phyloP scores from a whole-genome alignment of 1,140 invertebrate species.

The Mylabris phalerata region DNA sequence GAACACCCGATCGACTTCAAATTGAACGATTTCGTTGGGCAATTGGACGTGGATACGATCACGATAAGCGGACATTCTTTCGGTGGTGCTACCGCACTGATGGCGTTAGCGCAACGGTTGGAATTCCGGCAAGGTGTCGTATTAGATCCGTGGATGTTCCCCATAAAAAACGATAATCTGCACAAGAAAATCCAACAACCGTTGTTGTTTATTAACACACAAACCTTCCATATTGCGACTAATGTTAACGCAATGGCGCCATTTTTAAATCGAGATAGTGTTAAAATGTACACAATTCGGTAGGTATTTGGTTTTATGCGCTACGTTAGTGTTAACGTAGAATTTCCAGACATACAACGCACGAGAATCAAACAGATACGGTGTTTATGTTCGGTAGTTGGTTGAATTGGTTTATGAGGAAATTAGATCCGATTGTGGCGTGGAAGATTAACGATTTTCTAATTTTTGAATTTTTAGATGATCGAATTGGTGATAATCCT shows the following conservation, averaged over 20 bases:
- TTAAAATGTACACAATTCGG: slow-evolving; percentile 47
- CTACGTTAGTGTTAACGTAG: background rate
- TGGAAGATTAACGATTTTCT: slow-evolving; percentile 43
- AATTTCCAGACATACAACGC: slow-evolving; percentile 43
- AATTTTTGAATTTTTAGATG: slow-evolving; percentile 39
- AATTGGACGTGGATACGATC: slow-evolving; percentile 49
- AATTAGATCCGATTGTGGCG: slow-evolving; percentile 39
- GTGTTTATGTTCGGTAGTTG: slow-evolving; percentile 42
- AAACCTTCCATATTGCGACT: slow-evolving; percentile 57
- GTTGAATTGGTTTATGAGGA: slow-evolving; percentile 46
- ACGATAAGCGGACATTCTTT: slow-evolving; percentile 61
- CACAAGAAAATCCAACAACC: slow-evolving; percentile 48
- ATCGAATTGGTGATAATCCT: slow-evolving; percentile 24
- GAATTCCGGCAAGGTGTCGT: slow-evolving; percentile 53
- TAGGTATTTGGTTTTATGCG: slow-evolving; percentile 29
- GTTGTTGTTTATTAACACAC: slow-evolving; percentile 57
- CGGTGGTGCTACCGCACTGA: slow-evolving; percentile 56
- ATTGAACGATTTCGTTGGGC: slow-evolving; percentile 42
- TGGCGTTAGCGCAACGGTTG: slow-evolving; percentile 47
- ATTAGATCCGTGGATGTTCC: slow-evolving; percentile 65
- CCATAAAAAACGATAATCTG: slow-evolving; percentile 50
- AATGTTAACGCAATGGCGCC: slow-evolving; percentile 53
- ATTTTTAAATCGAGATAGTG: slow-evolving; percentile 30
- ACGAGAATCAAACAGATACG: slow-evolving; percentile 45
- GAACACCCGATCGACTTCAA: slow-evolving; percentile 23